These are phyloP conservation scores for Listrodromus nycthemerus DNA, from an alignment of 2,888 invertebrate species.

Conservation along the genomic window DNA sequence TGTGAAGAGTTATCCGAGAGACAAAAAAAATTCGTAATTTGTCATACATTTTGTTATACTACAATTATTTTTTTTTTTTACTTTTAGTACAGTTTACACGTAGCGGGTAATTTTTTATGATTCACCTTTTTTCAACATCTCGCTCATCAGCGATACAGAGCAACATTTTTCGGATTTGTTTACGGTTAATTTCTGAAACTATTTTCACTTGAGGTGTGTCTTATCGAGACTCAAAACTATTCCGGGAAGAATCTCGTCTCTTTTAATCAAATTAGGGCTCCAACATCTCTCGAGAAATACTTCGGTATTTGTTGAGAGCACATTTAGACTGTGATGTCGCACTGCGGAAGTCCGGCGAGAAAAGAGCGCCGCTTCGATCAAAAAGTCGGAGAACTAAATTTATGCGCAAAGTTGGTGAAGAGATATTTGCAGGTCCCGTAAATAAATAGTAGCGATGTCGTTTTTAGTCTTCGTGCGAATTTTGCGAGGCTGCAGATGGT, in stretches of 20 bases:
- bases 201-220: too few relatives aligned
- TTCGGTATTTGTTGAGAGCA: not conserved
- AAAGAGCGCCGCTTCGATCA: not conserved
- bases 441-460: not conserved
- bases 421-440: not conserved
- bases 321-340: not conserved
- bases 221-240: not conserved
- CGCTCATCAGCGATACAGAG: too few relatives aligned
- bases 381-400: not conserved
- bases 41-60: not conserved
- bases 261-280: not conserved
- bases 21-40: not conserved
- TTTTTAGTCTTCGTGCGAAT: not conserved
- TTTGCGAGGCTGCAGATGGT: not conserved
- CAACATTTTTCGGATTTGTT: too few relatives aligned
- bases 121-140: too few relatives aligned
- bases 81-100: too few relatives aligned
- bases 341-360: too few relatives aligned
- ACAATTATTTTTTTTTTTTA: not conserved
- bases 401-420: not conserved
- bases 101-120: too few relatives aligned
- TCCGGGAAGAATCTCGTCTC: not conserved
- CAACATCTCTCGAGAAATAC: not conserved
- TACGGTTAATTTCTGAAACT: too few relatives aligned
- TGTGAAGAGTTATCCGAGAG: not conserved